A percentile compares a stretch with the other conserved stretches of the same genome.
These are phyloP conservation scores for Cebus imitator DNA, from an alignment of 2,113 vertebrate species.

Conservation along the genomic window DNA sequence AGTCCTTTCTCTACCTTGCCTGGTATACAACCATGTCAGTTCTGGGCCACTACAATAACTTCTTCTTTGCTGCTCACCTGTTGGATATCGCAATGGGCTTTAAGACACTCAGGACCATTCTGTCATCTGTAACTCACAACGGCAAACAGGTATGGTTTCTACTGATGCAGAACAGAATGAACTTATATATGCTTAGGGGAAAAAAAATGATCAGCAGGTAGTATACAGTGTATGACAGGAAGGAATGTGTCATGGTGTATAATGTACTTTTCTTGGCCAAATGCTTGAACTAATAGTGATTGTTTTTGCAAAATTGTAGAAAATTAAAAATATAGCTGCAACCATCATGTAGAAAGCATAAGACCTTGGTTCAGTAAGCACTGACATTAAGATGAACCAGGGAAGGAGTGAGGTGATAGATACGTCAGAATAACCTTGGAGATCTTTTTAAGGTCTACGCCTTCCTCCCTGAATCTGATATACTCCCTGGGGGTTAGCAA, in stretches of 20 bases:
- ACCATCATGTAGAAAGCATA: neutral
- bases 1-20: slow-evolving; percentile 97
- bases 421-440: neutral
- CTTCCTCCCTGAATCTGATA: neutral
- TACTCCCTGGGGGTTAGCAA: neutral
- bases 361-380: neutral
- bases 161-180: neutral
- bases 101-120: slow-evolving; percentile 96
- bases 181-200: too few relatives aligned
- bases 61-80: slow-evolving; percentile 98
- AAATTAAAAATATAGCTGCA: neutral
- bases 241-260: neutral
- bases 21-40: slow-evolving; percentile 99
- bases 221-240: neutral
- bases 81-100: slow-evolving; percentile 99
- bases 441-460: neutral
- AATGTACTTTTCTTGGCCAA: neutral
- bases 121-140: slow-evolving; percentile 98
- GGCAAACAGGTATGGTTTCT: slow-evolving; percentile 93
- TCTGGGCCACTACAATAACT: slow-evolving; percentile 99
- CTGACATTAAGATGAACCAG: neutral
- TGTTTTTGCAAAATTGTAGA: neutral
- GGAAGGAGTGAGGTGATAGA: neutral
- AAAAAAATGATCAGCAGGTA: neutral
- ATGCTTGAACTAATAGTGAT: neutral